Conservation (phyloP, 2,888 invertebrate species). For the Autographa gamma region DNA sequence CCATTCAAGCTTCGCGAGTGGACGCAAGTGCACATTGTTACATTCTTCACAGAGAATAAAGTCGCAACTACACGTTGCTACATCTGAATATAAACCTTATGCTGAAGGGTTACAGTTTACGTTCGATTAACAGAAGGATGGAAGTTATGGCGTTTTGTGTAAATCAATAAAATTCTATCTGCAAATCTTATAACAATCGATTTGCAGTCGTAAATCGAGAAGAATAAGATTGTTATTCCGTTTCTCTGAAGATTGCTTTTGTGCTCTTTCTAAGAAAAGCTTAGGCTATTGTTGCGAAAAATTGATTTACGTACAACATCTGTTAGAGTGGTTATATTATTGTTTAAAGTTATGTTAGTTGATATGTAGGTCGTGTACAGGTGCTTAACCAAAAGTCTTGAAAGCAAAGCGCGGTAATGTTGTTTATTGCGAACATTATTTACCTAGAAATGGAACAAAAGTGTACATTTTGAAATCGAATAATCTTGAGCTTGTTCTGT, state of each 20-base stretch:
- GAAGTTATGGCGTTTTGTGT: conserved; percentile 21
- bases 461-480: conserved; percentile 31
- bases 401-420: conserved; percentile 40
- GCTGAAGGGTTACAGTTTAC: rapidly evolving
- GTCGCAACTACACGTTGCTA: conserved; percentile 35
- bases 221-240: conserved; percentile 46
- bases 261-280: conserved; percentile 37
- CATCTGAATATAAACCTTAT: conserved; percentile 9
- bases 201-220: conserved; percentile 40
- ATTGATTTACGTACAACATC: conserved; percentile 87
- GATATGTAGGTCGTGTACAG: conserved; percentile 62
- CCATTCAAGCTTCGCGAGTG: conserved; percentile 78
- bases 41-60: conserved; percentile 41
- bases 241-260: conserved; percentile 32
- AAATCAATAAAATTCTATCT: conserved; percentile 46
- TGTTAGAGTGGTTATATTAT: conserved; percentile 73
- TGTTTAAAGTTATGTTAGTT: conserved; percentile 64
- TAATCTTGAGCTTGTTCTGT: conserved; percentile 26
- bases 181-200: conserved; percentile 37
- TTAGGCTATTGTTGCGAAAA: conserved; percentile 84
- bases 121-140: neutral
- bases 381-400: conserved; percentile 53
- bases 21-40: conserved; percentile 86
- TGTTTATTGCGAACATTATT: conserved; percentile 46
- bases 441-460: conserved; percentile 28